Percentiles rank a stretch among this genome's conserved stretches.
Evolutionary conservation across 2,113 vertebrate species (phyloP).

Genomic region (Phoenicopterus ruber): DNA sequence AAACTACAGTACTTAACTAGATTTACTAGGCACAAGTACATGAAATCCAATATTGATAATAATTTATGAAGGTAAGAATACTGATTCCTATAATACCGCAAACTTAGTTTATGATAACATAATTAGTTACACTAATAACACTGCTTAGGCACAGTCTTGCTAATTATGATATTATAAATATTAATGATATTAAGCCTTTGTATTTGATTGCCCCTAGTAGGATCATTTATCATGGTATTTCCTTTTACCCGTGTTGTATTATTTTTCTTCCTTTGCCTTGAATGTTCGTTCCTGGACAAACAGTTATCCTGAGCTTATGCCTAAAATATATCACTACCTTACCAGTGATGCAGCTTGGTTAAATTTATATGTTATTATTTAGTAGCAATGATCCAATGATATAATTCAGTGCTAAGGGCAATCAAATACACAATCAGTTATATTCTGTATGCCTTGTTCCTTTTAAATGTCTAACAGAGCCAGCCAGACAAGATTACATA

Average conservation of each 20-base stretch:
- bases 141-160: slow-evolving; percentile 64
- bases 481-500: not conserved
- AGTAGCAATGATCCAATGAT: not conserved
- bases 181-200: slow-evolving; percentile 71
- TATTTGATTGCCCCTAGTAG: slow-evolving; percentile 68
- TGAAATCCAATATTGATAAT: slow-evolving; percentile 57
- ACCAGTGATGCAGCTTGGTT: not conserved
- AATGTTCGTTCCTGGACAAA: slow-evolving; percentile 21
- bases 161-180: slow-evolving; percentile 78
- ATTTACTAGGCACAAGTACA: slow-evolving; percentile 44
- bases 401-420: not conserved
- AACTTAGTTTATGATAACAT: slow-evolving; percentile 72
- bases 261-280: slow-evolving; percentile 27
- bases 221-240: slow-evolving; percentile 62
- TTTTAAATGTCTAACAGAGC: not conserved
- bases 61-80: slow-evolving; percentile 64
- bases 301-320: not conserved
- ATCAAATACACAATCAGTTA: not conserved
- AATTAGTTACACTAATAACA: slow-evolving; percentile 72
- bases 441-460: not conserved
- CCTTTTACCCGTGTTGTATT: not conserved
- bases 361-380: not conserved
- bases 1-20: slow-evolving; percentile 36
- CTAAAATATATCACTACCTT: not conserved
- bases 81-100: slow-evolving; percentile 47